Evolutionary conservation across 2,888 invertebrate genomes (phyloP), one percentile per base, ranked within the genome.

Genomic region (Caenorhabditis macrosperma): DNA sequence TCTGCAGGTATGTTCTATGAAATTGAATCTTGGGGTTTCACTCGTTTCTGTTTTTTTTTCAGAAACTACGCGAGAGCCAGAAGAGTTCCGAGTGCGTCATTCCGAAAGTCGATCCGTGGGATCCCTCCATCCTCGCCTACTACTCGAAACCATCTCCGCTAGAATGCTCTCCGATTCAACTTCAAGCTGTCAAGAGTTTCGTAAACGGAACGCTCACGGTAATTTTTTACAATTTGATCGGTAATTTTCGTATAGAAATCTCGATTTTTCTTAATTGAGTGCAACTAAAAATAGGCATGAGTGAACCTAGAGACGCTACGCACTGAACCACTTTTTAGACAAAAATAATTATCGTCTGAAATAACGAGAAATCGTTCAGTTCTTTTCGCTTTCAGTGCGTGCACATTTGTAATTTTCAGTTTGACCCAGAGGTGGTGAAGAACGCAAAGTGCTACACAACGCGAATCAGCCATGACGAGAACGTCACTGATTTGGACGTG

Each of bases 101-200:
- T 6, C 86, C 87, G 0, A 57, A 74, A 55, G 52, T 82, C 1
- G 82, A 88, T 68, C 87, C 87, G 20, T 88, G 85, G 85, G 88
- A 88, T 72, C 81, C 78, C 1, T 76, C 82, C 0, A 85, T 88
- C 64, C 46, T 80, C 6, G 48, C 71, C 4, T 88, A 86, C 68
- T 83, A 82, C 57, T 54, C 64, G 7, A 84, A 83, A 57, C 78
- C 81, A 3, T 41, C 61, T 6, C 80, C 82, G 7, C 67, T 88
- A 22, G 30, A 33, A 2, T 88, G 88, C 48, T 48, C 54, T 4
- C 30, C 64, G 10, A 41, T 71, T 2, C 83, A 85, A 66, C 38
- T 63, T 20, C 74, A 74, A 44, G 67, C 75, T 35, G 75, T 84
- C 10, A 77, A 81, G 57, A 63, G 44, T 30, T 72, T 85, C 17